phyloP scores from a whole-genome alignment of 2,113 vertebrate species.

The Eudorcas thomsonii region DNA sequence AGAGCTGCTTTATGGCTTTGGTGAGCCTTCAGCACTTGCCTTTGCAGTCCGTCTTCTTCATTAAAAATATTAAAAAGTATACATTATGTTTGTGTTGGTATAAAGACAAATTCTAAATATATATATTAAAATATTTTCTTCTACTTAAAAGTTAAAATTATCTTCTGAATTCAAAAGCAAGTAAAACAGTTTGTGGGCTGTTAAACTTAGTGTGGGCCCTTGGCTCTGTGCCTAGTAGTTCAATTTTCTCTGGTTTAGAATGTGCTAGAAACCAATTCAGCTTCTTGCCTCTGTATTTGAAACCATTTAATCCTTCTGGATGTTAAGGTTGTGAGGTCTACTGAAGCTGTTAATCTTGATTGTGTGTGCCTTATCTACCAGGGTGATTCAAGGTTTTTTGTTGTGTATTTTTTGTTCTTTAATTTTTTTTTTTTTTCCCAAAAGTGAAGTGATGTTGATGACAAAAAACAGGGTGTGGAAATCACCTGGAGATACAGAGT shows the following conservation, averaged over 20 bases:
- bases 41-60: too few species aligned
- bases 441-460: accelerated
- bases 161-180: neutral
- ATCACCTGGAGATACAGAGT: neutral
- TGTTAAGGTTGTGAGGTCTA: neutral
- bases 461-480: neutral
- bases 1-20: neutral
- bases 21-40: too few species aligned
- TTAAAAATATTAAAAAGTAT: neutral
- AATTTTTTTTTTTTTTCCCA: neutral
- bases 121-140: neutral
- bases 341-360: neutral
- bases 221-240: neutral
- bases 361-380: neutral
- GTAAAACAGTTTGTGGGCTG: neutral
- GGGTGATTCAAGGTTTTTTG: neutral
- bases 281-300: neutral
- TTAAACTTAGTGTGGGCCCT: neutral
- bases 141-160: neutral
- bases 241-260: neutral
- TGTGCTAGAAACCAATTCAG: neutral
- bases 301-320: neutral
- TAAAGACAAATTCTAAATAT: neutral
- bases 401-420: neutral
- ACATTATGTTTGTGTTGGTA: neutral